Conservation (phyloP, 2,888 invertebrate genomes). For the Heliconius cydno region DNA sequence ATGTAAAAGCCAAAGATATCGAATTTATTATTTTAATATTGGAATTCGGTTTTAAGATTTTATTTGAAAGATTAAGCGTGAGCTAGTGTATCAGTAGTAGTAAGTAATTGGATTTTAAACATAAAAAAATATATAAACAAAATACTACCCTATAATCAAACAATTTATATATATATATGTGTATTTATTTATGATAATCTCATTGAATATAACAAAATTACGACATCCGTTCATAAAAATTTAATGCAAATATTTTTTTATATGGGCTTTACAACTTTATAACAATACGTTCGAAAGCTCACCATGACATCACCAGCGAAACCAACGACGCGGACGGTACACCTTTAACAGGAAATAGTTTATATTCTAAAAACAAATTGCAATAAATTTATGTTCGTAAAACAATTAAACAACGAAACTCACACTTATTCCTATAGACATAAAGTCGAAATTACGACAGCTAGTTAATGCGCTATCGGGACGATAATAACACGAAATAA, state of each 20-base stretch:
- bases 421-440: conserved; percentile 43
- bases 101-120: too few species aligned
- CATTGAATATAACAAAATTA: conserved; percentile 28
- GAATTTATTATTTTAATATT: too few species aligned
- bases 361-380: conserved; percentile 75
- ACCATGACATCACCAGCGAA: conserved; percentile 74
- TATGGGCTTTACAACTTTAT: conserved; percentile 50
- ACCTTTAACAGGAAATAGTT: conserved; percentile 79
- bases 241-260: conserved; percentile 32
- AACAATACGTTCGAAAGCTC: conserved; percentile 59
- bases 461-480: conserved; percentile 35
- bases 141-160: not conserved
- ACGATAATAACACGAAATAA: conserved; percentile 54
- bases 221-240: conserved; percentile 39
- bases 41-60: too few species aligned
- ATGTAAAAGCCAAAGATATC: too few species aligned
- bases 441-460: conserved; percentile 36
- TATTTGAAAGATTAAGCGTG: too few species aligned
- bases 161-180: not conserved
- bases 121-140: too few species aligned
- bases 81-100: too few species aligned
- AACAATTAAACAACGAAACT: conserved; percentile 46
- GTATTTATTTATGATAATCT: not conserved
- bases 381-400: conserved; percentile 60
- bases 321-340: conserved; percentile 62